Evolutionary conservation across 1,140 invertebrate species (phyloP).

Genomic region (Onthophagus taurus): DNA sequence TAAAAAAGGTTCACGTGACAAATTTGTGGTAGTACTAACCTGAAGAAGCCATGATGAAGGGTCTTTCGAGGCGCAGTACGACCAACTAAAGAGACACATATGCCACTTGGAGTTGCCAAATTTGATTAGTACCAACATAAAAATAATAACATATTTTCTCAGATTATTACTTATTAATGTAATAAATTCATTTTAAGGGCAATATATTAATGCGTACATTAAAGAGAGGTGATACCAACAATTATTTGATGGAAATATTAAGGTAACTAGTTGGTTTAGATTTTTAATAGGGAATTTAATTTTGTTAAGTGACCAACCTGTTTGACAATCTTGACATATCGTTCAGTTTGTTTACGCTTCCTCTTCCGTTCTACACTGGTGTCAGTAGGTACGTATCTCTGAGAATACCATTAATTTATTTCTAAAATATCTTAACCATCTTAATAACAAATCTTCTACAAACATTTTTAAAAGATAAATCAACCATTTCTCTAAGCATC

Average conservation of each 20-base stretch:
- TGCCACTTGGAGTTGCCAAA: not conserved
- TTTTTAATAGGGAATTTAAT: too few relatives aligned
- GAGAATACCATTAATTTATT: not conserved
- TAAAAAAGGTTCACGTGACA: slow-evolving; percentile 25
- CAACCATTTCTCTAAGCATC: too few relatives aligned
- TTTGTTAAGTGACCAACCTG: too few relatives aligned
- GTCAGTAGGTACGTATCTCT: slow-evolving; percentile 6
- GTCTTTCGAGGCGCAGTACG: slow-evolving; percentile 1
- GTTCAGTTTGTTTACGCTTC: slow-evolving; percentile 8
- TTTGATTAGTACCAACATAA: not conserved
- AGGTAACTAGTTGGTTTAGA: too few relatives aligned
- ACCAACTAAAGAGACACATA: not conserved
- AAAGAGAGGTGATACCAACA: too few relatives aligned
- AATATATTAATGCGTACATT: not conserved
- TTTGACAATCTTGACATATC: too few relatives aligned
- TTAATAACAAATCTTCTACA: not conserved
- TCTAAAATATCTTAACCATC: slow-evolving; percentile 9
- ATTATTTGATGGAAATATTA: too few relatives aligned
- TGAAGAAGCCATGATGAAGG: slow-evolving; percentile 25
- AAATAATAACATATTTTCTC: not conserved
- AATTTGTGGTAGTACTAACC: slow-evolving; percentile 24
- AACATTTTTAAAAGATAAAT: not conserved
- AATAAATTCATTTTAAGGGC: not conserved
- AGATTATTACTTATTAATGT: not conserved
- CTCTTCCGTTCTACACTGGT: slow-evolving; percentile 4